phyloP scores from a whole-genome alignment of 2,797 vertebrate genomes.

The Crocidura indochinensis region DNA sequence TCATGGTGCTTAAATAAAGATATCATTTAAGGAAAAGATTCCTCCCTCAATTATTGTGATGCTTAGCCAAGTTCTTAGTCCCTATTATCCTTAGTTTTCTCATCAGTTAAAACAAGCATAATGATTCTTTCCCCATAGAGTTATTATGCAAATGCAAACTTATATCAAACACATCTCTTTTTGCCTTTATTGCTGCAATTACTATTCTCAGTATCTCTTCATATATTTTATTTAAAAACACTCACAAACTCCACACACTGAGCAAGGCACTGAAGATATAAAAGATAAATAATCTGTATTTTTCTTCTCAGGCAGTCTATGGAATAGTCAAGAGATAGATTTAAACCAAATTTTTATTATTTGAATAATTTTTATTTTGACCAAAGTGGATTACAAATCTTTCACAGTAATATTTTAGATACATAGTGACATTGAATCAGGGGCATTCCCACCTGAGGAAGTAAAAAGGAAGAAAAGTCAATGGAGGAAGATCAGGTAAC shows the following conservation, averaged over 20 bases:
- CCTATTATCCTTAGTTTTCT: constrained; percentile 15
- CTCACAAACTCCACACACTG: too few relatives aligned
- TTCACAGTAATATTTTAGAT: too few relatives aligned
- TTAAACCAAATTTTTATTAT: neutral
- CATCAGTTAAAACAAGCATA: neutral
- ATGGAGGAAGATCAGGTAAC: neutral
- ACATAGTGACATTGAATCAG: neutral
- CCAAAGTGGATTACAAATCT: too few relatives aligned
- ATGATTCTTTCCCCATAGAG: neutral
- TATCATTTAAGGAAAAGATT: too few relatives aligned
- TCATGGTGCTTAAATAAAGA: too few relatives aligned
- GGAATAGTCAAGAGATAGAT: neutral
- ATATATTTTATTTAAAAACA: neutral
- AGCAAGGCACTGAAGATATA: neutral
- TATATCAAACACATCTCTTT: neutral
- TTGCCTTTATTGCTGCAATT: constrained; percentile 3
- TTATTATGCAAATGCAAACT: constrained; percentile 32
- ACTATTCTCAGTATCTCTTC: neutral
- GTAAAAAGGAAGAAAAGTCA: neutral
- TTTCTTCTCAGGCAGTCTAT: neutral
- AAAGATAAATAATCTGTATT: neutral
- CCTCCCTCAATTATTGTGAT: neutral
- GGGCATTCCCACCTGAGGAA: neutral
- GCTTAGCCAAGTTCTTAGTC: neutral
- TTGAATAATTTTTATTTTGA: too few relatives aligned